Evolutionary conservation across 2,797 vertebrate genomes (phyloP).

Genomic region (Tauraco hartlaubi): DNA sequence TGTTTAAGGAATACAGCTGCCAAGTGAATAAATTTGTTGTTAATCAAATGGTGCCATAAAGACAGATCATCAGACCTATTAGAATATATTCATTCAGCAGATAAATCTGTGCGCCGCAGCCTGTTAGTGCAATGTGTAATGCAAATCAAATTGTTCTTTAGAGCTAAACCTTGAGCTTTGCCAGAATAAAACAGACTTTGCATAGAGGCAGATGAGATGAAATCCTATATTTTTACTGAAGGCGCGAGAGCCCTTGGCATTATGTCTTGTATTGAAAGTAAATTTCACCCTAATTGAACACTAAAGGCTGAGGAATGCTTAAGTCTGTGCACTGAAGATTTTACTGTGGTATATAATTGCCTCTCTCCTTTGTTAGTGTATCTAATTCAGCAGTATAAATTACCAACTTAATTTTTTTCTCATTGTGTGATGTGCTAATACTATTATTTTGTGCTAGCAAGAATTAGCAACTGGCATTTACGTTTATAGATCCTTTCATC

Average conservation of each 20-base stretch:
- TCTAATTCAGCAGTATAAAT: conserved; percentile 65
- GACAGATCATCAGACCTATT: conserved; percentile 78
- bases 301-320: conserved; percentile 59
- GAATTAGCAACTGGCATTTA: conserved; percentile 64
- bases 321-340: conserved; percentile 41
- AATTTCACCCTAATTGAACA: conserved; percentile 67
- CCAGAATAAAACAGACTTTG: conserved; percentile 39
- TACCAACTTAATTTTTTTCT: conserved; percentile 63
- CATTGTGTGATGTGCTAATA: conserved; percentile 57
- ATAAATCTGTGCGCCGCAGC: conserved; percentile 58
- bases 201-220: conserved; percentile 25
- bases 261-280: conserved; percentile 46
- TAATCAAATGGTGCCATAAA: conserved; percentile 79
- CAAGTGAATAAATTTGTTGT: conserved; percentile 78
- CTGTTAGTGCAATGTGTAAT: conserved; percentile 30
- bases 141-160: conserved; percentile 57
- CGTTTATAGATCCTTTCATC: conserved; percentile 51
- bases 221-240: conserved; percentile 23
- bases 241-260: conserved; percentile 22
- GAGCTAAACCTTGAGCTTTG: conserved; percentile 46
- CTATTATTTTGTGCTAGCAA: conserved; percentile 46
- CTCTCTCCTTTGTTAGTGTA: conserved; percentile 46
- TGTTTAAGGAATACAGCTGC: conserved; percentile 80
- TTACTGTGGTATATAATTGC: conserved; percentile 51
- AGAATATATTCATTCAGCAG: conserved; percentile 71